phyloP scores from a whole-genome alignment of 2,113 vertebrate genomes.

The Saccopteryx bilineata region DNA sequence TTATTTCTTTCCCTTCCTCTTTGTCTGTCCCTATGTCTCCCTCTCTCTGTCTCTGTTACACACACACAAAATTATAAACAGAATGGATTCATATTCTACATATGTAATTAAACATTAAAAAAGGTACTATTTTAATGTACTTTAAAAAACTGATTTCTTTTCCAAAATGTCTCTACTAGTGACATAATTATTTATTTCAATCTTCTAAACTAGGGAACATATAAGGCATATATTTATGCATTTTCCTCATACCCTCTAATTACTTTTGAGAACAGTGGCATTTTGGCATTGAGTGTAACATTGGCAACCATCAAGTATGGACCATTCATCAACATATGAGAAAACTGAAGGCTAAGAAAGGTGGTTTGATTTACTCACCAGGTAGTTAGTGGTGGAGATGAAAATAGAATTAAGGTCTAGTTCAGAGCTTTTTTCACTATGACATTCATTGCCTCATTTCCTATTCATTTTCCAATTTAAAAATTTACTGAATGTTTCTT shows the following conservation, averaged over 20 bases:
- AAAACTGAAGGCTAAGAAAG: slow-evolving; percentile 15
- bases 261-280: not conserved
- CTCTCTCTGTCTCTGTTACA: no score
- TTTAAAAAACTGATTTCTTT: not conserved
- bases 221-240: not conserved
- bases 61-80: not conserved
- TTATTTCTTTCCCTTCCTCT: no score
- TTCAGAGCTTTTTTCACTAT: not conserved
- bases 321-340: not conserved
- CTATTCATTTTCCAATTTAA: not conserved
- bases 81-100: not conserved
- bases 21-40: no score
- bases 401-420: not conserved
- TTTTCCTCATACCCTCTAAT: not conserved
- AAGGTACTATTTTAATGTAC: not conserved
- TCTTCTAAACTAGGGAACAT: not conserved
- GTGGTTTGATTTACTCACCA: not conserved
- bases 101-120: not conserved
- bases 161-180: not conserved
- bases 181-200: not conserved
- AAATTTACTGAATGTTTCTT: not conserved
- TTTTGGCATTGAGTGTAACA: not conserved
- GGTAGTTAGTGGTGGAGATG: not conserved
- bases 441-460: not conserved
- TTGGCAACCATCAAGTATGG: not conserved